phyloP scores from a whole-genome alignment of 92 coral and sea anemone genomes.

The Porites evermanni region DNA sequence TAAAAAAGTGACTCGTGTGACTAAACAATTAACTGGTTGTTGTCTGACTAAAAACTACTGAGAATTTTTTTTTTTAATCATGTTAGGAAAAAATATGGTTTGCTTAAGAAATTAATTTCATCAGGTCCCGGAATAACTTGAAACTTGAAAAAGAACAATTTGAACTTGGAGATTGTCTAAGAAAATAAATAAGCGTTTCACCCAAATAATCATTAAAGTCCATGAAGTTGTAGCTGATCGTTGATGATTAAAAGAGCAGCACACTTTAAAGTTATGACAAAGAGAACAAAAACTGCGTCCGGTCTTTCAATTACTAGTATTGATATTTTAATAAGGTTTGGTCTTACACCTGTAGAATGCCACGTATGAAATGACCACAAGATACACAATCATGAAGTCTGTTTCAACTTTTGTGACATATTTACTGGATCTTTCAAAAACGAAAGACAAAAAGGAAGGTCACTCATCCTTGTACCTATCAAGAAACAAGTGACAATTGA shows the following conservation, averaged over 20 bases:
- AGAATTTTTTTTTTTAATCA: not conserved
- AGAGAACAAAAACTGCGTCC: conserved; percentile 20
- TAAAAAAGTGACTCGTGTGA: too few species aligned
- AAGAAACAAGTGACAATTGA: not conserved
- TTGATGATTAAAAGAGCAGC: not conserved
- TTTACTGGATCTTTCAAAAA: not conserved
- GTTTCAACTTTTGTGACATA: conserved; percentile 28
- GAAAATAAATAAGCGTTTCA: too few species aligned
- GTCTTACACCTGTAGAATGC: conserved; percentile 19
- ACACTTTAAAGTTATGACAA: not conserved
- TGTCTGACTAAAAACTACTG: not conserved
- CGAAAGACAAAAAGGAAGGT: not conserved
- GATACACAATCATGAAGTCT: conserved; percentile 16
- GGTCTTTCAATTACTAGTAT: conserved; percentile 3
- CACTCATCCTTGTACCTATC: not conserved
- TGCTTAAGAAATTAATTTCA: too few species aligned
- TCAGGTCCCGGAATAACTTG: too few species aligned
- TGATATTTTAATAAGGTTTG: conserved; percentile 19
- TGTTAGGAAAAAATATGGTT: too few species aligned
- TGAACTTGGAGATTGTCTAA: not conserved
- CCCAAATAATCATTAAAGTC: not conserved
- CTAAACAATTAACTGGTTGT: not conserved
- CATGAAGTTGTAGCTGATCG: not conserved
- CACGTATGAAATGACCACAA: not conserved
- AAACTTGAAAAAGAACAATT: not conserved